phyloP scores from a whole-genome alignment of 2,888 invertebrate genomes.

The Eupithecia tripunctaria region DNA sequence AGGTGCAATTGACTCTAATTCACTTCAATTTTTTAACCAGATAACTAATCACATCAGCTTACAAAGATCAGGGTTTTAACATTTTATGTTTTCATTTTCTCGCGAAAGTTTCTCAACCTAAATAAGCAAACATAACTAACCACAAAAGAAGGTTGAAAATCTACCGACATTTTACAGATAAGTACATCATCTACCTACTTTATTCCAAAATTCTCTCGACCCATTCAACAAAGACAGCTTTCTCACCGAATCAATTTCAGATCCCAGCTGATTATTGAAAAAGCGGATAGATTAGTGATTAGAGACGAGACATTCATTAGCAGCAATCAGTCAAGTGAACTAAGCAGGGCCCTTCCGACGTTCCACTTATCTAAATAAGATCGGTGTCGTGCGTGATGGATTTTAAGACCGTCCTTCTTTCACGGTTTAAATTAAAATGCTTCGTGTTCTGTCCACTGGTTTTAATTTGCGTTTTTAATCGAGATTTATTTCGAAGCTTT shows the following conservation, averaged over 20 bases:
- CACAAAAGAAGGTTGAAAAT: background rate
- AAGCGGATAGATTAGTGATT: conserved; percentile 71
- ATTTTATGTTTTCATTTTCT: background rate
- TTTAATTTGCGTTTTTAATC: conserved; percentile 9
- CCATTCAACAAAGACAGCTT: background rate
- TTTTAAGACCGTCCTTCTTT: conserved; percentile 72
- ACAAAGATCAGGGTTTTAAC: background rate
- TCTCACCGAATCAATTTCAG: conserved; percentile 12
- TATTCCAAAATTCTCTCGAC: background rate
- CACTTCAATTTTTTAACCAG: too few relatives aligned
- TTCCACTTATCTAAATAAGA: conserved; percentile 82
- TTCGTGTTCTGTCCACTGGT: conserved; percentile 23
- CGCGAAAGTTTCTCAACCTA: background rate
- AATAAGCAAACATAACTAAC: background rate
- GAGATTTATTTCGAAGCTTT: background rate
- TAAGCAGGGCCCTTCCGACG: conserved; percentile 77
- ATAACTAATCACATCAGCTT: background rate
- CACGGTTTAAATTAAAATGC: conserved; percentile 41
- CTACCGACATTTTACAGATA: background rate
- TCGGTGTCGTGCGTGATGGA: conserved; percentile 79
- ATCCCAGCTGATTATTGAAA: conserved; percentile 35
- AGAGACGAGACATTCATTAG: conserved; percentile 78
- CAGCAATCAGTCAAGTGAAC: conserved; percentile 78
- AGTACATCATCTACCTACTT: background rate
- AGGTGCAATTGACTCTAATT: too few relatives aligned